A percentile compares a stretch with the other conserved stretches of the same genome.
Evolutionary conservation across 2,888 invertebrate species (phyloP).

Genomic region (Argyra leucocephala): DNA sequence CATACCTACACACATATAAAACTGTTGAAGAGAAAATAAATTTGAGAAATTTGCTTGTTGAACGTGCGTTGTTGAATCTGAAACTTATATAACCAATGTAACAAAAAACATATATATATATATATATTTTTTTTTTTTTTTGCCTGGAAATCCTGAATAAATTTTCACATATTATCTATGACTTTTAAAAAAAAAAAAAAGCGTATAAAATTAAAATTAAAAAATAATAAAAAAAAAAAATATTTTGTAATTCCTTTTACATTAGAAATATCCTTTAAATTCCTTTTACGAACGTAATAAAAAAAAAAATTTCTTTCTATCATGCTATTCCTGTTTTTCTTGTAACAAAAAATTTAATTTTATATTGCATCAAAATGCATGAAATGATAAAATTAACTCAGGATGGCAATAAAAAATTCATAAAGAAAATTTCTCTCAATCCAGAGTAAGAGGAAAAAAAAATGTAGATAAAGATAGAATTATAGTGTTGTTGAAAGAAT

Average conservation of each 20-base stretch:
- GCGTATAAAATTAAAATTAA: too few relatives aligned
- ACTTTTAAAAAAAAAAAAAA: not conserved
- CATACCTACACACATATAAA: too few relatives aligned
- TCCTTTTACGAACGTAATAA: not conserved
- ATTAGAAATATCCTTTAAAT: slow-evolving; percentile 1
- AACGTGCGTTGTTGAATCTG: too few relatives aligned
- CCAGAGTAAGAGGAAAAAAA: too few relatives aligned
- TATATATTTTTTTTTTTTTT: too few relatives aligned
- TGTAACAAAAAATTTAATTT: not conserved
- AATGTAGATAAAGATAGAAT: too few relatives aligned
- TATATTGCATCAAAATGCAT: slow-evolving; percentile 4
- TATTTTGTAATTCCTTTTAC: not conserved
- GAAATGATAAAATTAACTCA: not conserved
- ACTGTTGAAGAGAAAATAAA: too few relatives aligned
- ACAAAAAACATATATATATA: too few relatives aligned
- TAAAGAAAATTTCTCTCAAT: too few relatives aligned
- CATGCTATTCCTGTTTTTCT: not conserved
- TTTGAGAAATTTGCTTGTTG: too few relatives aligned
- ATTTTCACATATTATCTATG: slow-evolving; percentile 1
- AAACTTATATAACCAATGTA: too few relatives aligned
- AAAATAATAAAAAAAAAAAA: not conserved
- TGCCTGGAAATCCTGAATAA: slow-evolving; percentile 2
- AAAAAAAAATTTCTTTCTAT: not conserved
- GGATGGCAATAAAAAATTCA: not conserved
- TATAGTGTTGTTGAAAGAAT: too few relatives aligned